These are phyloP conservation scores for Chrysina gloriosa DNA, from an alignment of 2,888 invertebrate species.

Conservation along the genomic window DNA sequence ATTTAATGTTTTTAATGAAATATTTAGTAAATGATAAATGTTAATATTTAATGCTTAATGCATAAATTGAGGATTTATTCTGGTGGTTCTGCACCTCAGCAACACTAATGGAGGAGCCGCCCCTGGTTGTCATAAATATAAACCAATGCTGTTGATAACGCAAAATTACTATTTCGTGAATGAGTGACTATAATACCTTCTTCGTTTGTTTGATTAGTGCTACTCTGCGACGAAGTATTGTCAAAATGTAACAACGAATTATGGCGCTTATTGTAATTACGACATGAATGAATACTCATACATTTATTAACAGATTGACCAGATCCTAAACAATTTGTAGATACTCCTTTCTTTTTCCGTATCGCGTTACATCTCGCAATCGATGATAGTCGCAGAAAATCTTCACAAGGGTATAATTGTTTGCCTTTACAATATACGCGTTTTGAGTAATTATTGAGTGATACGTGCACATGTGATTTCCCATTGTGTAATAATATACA, in stretches of 20 bases:
- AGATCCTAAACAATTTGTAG: conserved; percentile 36
- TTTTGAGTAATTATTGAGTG: not conserved
- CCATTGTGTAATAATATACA: no score
- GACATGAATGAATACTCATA: conserved; percentile 41
- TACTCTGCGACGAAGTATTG: not conserved
- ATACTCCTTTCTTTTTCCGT: conserved; percentile 25
- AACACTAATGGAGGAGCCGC: no score
- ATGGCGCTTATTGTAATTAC: conserved; percentile 39
- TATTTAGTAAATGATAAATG: no score
- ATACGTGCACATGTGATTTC: not conserved
- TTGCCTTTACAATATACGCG: not conserved
- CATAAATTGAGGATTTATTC: no score
- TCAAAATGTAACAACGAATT: conserved; percentile 44
- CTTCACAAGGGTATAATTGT: not conserved
- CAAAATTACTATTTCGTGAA: not conserved
- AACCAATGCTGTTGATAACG: conserved; percentile 3
- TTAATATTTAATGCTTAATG: no score
- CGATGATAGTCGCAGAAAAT: not conserved
- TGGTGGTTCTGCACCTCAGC: no score
- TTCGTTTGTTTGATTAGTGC: not conserved
- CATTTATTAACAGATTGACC: conserved; percentile 41
- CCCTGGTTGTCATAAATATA: not conserved
- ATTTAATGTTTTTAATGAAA: no score
- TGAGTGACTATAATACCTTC: not conserved
- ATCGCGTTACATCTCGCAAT: not conserved